Percentiles rank a stretch among this genome's conserved stretches.
phyloP scores from a whole-genome alignment of 2,797 vertebrate species.

The Dendrocincla fuliginosa region DNA sequence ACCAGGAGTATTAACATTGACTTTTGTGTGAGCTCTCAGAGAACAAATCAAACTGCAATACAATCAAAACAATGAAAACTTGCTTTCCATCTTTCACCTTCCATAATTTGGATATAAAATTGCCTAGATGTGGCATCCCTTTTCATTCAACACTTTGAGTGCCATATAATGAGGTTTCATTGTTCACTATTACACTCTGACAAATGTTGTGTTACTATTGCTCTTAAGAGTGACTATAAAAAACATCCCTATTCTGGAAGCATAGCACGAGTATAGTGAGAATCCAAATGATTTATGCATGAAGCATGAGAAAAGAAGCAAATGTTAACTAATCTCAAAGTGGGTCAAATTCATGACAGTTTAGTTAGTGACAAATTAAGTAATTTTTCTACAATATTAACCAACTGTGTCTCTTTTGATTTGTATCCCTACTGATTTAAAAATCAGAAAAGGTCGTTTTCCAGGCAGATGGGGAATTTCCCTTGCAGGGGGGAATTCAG shows the following conservation, averaged over 20 bases:
- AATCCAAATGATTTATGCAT: conserved; percentile 74
- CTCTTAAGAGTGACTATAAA: not conserved
- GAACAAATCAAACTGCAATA: not conserved
- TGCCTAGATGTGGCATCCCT: not conserved
- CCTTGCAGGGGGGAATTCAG: conserved; percentile 55
- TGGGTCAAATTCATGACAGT: conserved; percentile 73
- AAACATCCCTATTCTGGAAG: not conserved
- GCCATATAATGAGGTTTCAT: conserved; percentile 35
- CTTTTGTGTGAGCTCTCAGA: not conserved
- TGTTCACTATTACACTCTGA: conserved; percentile 44
- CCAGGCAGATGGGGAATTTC: conserved; percentile 70
- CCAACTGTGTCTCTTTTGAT: conserved; percentile 71
- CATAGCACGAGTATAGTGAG: not conserved
- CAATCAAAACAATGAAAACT: conserved; percentile 9
- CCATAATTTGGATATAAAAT: conserved; percentile 16
- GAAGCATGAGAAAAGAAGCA: conserved; percentile 67
- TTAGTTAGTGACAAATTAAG: conserved; percentile 69
- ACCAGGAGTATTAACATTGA: not conserved
- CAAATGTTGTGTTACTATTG: conserved; percentile 43
- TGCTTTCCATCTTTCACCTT: not conserved
- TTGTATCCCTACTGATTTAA: conserved; percentile 69
- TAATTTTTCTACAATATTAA: conserved; percentile 77
- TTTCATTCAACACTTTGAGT: conserved; percentile 24
- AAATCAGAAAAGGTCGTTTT: conserved; percentile 77
- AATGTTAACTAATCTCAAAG: conserved; percentile 77